Percentiles rank a stretch among this genome's conserved stretches.
These are phyloP conservation scores for Tenthredo amoena DNA, from an alignment of 2,888 invertebrate species.

Conservation along the genomic window DNA sequence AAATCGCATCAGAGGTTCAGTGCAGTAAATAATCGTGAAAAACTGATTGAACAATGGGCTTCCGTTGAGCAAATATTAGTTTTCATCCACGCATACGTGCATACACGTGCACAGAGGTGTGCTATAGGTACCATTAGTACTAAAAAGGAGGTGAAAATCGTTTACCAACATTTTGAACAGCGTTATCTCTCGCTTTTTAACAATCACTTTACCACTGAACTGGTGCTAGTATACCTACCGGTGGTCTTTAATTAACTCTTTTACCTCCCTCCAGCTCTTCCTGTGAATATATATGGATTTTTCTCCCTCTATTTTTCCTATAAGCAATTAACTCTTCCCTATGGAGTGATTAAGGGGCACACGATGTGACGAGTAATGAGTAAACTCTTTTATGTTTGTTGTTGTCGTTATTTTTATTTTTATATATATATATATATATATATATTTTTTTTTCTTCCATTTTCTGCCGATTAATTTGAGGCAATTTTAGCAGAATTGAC, in stretches of 20 bases:
- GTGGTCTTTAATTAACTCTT: not conserved
- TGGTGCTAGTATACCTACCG: not conserved
- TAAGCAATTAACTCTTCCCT: not conserved
- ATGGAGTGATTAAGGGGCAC: too few species aligned
- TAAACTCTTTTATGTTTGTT: too few species aligned
- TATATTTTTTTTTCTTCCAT: not conserved
- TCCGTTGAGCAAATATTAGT: conserved; percentile 23
- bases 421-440: too few species aligned
- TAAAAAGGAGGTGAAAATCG: conserved; percentile 3
- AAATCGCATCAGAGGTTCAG: conserved; percentile 9
- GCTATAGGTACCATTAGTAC: not conserved
- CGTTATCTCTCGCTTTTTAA: conserved; percentile 9
- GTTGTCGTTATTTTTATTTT: too few species aligned
- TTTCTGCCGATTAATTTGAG: not conserved
- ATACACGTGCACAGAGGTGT: not conserved
- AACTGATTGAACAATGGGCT: conserved; percentile 14
- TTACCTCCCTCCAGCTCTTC: not conserved
- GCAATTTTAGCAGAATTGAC: not conserved
- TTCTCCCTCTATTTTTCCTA: not conserved
- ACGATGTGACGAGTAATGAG: too few species aligned
- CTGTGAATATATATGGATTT: not conserved
- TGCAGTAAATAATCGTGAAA: conserved; percentile 9
- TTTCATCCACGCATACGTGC: not conserved
- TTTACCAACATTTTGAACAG: not conserved
- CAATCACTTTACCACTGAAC: not conserved